phyloP scores from a whole-genome alignment of 2,113 vertebrate genomes.

The Cheilinus undulatus region DNA sequence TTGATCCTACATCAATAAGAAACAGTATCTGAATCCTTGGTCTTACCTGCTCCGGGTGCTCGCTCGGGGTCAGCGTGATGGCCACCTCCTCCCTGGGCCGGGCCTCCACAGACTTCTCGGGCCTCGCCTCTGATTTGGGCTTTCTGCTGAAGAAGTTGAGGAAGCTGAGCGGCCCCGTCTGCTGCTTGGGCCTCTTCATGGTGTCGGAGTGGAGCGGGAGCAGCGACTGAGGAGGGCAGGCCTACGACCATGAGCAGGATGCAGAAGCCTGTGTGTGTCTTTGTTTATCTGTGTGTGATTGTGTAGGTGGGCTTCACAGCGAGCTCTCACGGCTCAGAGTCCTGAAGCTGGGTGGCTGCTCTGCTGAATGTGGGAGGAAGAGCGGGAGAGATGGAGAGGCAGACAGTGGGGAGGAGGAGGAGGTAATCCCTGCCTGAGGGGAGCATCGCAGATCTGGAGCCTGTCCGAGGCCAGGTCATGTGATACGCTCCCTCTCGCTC shows the following conservation, averaged over 20 bases:
- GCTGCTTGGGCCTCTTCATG: slow-evolving; percentile 85
- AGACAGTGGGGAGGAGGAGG: slow-evolving; percentile 43
- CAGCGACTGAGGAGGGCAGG: slow-evolving; percentile 63
- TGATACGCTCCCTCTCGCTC: slow-evolving; percentile 46
- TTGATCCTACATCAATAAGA: not conserved
- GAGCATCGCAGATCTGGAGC: slow-evolving; percentile 65
- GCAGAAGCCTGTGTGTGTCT: slow-evolving; percentile 14
- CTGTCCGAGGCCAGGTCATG: slow-evolving; percentile 54
- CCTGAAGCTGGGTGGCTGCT: slow-evolving; percentile 46
- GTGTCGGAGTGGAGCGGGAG: slow-evolving; percentile 46
- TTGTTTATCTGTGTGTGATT: slow-evolving; percentile 23
- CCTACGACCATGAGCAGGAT: slow-evolving; percentile 75
- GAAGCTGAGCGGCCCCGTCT: slow-evolving; percentile 80
- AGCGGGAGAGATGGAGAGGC: slow-evolving; percentile 56
- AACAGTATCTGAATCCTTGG: not conserved
- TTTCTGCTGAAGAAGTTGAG: slow-evolving; percentile 85
- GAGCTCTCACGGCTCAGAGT: slow-evolving; percentile 59
- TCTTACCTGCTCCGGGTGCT: slow-evolving; percentile 78
- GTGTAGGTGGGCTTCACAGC: slow-evolving; percentile 15
- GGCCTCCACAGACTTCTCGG: slow-evolving; percentile 39
- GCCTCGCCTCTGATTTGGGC: slow-evolving; percentile 80
- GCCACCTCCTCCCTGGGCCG: slow-evolving; percentile 71
- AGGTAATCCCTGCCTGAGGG: slow-evolving; percentile 74
- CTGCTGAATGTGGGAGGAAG: slow-evolving; percentile 46
- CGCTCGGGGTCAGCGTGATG: slow-evolving; percentile 74